phyloP scores from a whole-genome alignment of 2,113 vertebrate species.

The Bothrops jararaca region DNA sequence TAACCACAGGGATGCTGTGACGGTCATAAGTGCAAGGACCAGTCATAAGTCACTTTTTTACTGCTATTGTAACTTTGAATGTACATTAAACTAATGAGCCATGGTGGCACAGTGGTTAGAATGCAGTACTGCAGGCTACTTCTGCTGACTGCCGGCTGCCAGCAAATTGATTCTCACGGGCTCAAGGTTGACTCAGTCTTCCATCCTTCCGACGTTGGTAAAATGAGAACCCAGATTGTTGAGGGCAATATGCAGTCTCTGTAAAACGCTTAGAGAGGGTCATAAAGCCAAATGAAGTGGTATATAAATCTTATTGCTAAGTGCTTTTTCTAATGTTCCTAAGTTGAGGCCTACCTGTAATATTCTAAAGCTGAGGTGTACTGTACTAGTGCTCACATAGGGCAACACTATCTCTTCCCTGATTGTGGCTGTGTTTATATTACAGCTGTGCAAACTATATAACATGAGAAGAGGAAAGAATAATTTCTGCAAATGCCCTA shows the following conservation, averaged over 20 bases:
- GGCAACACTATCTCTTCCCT: not conserved
- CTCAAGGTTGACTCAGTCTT: too few relatives aligned
- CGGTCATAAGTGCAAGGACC: not conserved
- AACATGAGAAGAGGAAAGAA: not conserved
- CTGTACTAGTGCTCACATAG: not conserved
- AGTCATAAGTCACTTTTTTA: not conserved
- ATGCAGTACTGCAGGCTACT: too few relatives aligned
- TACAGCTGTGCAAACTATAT: not conserved
- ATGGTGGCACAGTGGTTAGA: too few relatives aligned
- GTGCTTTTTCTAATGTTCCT: not conserved
- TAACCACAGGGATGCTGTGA: not conserved
- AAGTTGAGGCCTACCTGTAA: not conserved
- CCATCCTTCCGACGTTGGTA: too few relatives aligned
- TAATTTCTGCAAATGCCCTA: not conserved
- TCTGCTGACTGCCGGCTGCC: too few relatives aligned
- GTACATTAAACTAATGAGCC: too few relatives aligned
- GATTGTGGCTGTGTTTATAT: not conserved
- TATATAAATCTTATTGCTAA: not conserved
- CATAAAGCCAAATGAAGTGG: too few relatives aligned
- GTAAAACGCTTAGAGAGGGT: too few relatives aligned
- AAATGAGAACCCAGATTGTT: too few relatives aligned
- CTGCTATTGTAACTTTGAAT: not conserved
- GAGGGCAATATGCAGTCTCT: too few relatives aligned
- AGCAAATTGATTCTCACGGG: too few relatives aligned
- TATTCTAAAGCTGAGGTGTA: not conserved